These are phyloP conservation scores for Coregonus clupeaformis DNA, from an alignment of 2,113 vertebrate species.

Conservation along the genomic window DNA sequence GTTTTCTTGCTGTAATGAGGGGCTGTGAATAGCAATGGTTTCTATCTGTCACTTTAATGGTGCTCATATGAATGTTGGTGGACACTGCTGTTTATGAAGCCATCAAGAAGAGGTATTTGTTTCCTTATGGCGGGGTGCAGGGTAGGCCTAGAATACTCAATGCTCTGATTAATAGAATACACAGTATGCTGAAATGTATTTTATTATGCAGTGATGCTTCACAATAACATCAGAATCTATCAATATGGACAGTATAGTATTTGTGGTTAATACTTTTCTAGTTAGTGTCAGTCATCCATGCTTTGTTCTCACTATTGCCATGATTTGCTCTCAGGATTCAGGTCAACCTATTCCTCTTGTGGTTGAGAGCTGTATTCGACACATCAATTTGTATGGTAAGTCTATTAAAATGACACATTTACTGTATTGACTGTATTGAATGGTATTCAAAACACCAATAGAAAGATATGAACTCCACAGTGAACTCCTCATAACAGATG, in stretches of 20 bases:
- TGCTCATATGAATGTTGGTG: background rate
- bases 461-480: conserved; percentile 10
- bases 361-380: conserved; percentile 94
- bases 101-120: background rate
- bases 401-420: background rate
- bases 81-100: conserved; percentile 12
- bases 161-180: no score
- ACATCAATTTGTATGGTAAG: conserved; percentile 97
- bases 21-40: conserved; percentile 4
- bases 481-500: conserved; percentile 26
- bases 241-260: no score
- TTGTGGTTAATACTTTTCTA: no score
- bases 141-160: background rate
- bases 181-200: no score
- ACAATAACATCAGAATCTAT: no score
- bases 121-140: background rate
- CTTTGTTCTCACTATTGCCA: background rate
- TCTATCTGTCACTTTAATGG: conserved; percentile 12
- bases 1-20: background rate
- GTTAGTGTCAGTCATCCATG: background rate
- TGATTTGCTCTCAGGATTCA: conserved; percentile 66
- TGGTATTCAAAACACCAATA: conserved; percentile 24
- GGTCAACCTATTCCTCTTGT: conserved; percentile 92
- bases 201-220: no score
- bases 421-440: background rate